Base-by-base conservation (phyloP, 2,797 vertebrate species). In the Myotis findleyi region DNA sequence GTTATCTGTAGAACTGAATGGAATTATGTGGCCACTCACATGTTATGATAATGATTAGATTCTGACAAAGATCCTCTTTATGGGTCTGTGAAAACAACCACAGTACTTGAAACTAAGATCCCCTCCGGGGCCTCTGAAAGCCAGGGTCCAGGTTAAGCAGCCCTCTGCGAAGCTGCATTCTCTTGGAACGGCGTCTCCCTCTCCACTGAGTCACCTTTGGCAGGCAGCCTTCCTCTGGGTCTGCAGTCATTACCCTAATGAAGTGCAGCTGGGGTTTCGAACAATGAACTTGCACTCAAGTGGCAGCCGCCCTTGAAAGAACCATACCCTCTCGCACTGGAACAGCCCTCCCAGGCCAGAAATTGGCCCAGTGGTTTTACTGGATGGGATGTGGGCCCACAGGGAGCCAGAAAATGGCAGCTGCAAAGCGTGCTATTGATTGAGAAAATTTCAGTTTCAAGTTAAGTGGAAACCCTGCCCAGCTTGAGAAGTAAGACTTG, bases 161-260 rank as follows among this genome's bases (percentile, higher is more conserved):
- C 44, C 71, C 82, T 95, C 90, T 89, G 96, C 80, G 49, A 77
- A 17, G 36, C 69, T 71, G 88, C 66, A 49, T 93, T 95, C 87
- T 94, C 89, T 73, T 77, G 59, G 73, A 91, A 71, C 71, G 51
- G 90, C 69, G 3, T 85, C 91, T 68, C 79, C 55, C 93, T 92
- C 94, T 92, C 88, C 86, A 76, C 86, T 36, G 91, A 90, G 89
- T 96, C 90, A 92, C 97, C 96, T 96, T 94, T 97, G 97, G 97
- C 97, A 95, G 66, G 47, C 85, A 81, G 94, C 95, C 94, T 81
- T 87, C 82, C 79, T 49, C 89, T 75, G 36, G 90, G 87, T 84
- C 82, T 84, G 90, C 6, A 2, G 79, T 96, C 90, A 84, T 96
- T 94, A 87, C 90, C 62, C 96, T 96, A 95, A 97, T 93, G 86